These are phyloP conservation scores for Gambelia wislizenii DNA, from an alignment of 2,797 vertebrate species.

Conservation along the genomic window DNA sequence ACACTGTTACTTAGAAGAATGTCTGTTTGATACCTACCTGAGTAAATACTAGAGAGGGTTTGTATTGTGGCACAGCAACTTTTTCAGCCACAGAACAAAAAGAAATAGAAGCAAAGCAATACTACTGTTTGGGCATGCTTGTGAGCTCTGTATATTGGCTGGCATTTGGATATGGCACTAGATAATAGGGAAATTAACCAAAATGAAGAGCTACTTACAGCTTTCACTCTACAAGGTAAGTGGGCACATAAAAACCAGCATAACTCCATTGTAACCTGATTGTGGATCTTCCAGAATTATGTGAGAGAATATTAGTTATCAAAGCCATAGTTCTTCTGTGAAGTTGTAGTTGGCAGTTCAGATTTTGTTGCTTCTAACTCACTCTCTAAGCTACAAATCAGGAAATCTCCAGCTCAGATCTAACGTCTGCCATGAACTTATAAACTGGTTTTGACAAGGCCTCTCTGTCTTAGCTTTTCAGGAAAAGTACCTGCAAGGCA, in stretches of 20 bases:
- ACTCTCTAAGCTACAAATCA: background rate
- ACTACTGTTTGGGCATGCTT: background rate
- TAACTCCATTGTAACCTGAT: background rate
- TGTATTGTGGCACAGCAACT: slow-evolving; percentile 33
- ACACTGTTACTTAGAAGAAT: slow-evolving; percentile 39
- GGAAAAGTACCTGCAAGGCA: background rate
- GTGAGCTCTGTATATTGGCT: slow-evolving; percentile 23
- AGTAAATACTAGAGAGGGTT: slow-evolving; percentile 11
- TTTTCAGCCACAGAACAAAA: slow-evolving; percentile 29
- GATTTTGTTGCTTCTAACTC: background rate
- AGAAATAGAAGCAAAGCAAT: background rate
- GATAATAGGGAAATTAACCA: slow-evolving; percentile 76
- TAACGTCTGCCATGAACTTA: background rate
- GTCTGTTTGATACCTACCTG: slow-evolving; percentile 11
- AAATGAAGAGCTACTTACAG: slow-evolving; percentile 71
- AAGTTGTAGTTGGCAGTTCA: background rate
- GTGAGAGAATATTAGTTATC: background rate
- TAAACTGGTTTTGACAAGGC: background rate
- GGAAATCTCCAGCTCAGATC: background rate
- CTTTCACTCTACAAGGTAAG: slow-evolving; percentile 80
- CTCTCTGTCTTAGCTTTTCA: background rate
- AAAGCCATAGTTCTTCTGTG: background rate
- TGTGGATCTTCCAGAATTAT: background rate
- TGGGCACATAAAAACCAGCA: background rate
- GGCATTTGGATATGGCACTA: slow-evolving; percentile 73